phyloP scores from a whole-genome alignment of 2,888 invertebrate species.

The Incurvaria masculella region DNA sequence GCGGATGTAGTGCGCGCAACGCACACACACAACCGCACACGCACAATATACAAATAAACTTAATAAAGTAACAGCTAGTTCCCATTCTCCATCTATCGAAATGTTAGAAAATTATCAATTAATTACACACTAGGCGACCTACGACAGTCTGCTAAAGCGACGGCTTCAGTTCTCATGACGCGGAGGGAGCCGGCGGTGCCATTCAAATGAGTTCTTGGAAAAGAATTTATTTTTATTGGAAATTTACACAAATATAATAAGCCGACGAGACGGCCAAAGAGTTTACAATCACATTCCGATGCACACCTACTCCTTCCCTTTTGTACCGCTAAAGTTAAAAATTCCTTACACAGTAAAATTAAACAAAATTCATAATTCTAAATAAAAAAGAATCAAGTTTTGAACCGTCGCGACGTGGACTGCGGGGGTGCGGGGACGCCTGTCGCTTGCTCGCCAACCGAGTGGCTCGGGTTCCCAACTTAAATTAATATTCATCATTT shows the following conservation, averaged over 20 bases:
- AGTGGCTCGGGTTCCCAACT: slow-evolving; percentile 10
- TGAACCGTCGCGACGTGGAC: not conserved
- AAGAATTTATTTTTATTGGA: slow-evolving; percentile 17
- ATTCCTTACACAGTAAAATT: slow-evolving; percentile 52
- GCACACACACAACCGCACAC: slow-evolving; percentile 16
- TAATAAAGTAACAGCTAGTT: not conserved
- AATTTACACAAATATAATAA: slow-evolving; percentile 39
- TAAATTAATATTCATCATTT: slow-evolving; percentile 25
- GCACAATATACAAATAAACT: slow-evolving; percentile 2
- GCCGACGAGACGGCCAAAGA: slow-evolving; percentile 31
- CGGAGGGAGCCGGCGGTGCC: not conserved
- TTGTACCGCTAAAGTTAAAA: slow-evolving; percentile 48
- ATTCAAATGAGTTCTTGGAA: not conserved
- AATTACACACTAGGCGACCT: not conserved
- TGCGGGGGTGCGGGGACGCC: slow-evolving; percentile 23
- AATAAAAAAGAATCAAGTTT: slow-evolving; percentile 30
- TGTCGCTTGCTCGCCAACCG: slow-evolving; percentile 18
- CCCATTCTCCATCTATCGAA: not conserved
- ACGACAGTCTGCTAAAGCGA: not conserved
- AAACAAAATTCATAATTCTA: slow-evolving; percentile 57
- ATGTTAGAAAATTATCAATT: not conserved
- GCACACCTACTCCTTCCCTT: slow-evolving; percentile 44
- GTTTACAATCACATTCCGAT: slow-evolving; percentile 43
- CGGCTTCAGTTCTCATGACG: not conserved
- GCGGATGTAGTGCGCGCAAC: slow-evolving; percentile 25